Conservation (phyloP, 2,797 vertebrate species). For the Ptychadena robeensis region DNA sequence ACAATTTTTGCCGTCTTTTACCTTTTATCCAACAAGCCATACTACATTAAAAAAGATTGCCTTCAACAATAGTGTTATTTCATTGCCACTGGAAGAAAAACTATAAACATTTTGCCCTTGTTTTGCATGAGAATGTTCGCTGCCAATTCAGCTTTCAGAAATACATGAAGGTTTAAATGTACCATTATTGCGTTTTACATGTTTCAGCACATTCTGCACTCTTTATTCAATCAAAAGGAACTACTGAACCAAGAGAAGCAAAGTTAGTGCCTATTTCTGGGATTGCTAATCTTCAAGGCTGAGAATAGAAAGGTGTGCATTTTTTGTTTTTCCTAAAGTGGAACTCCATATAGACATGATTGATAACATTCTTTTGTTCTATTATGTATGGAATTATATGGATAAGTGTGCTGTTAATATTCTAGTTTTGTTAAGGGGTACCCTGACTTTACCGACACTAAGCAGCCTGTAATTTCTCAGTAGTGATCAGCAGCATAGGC, state of each 20-base stretch:
- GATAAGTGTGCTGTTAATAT: neutral
- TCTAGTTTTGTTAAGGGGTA: too few species aligned
- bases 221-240: slow-evolving; percentile 22
- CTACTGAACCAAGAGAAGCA: slow-evolving; percentile 17
- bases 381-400: too few species aligned
- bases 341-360: neutral
- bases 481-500: too few species aligned
- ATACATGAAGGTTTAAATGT: slow-evolving; percentile 44
- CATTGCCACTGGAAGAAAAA: slow-evolving; percentile 35
- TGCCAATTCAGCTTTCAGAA: slow-evolving; percentile 38
- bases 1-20: slow-evolving; percentile 14
- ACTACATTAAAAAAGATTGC: slow-evolving; percentile 36
- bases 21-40: slow-evolving; percentile 31
- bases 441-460: too few species aligned
- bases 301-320: neutral
- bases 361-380: too few species aligned
- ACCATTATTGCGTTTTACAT: slow-evolving; percentile 43
- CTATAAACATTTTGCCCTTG: slow-evolving; percentile 39
- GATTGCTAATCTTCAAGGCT: neutral
- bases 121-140: slow-evolving; percentile 42
- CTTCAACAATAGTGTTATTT: slow-evolving; percentile 35
- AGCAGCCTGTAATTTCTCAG: too few species aligned
- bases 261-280: slow-evolving; percentile 1
- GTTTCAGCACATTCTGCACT: slow-evolving; percentile 34
- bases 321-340: neutral